Conservation (phyloP, 2,113 vertebrate species). For the Pteropus alecto region DNA sequence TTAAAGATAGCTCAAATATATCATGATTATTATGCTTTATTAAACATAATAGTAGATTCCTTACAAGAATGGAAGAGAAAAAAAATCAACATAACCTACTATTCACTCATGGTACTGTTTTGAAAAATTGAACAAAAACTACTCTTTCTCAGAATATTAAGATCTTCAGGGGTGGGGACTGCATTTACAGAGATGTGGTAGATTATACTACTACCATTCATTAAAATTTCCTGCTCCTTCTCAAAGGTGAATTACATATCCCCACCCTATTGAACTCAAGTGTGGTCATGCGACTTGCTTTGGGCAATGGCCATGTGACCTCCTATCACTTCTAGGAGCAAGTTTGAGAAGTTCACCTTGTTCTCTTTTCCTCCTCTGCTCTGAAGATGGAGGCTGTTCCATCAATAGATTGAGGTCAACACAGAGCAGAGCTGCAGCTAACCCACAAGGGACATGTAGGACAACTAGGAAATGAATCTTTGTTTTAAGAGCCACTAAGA, state of each 20-base stretch:
- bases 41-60: neutral
- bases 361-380: neutral
- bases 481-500: neutral
- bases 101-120: neutral
- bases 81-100: neutral
- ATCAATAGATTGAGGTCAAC: neutral
- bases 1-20: neutral
- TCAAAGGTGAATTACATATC: neutral
- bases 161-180: neutral
- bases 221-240: neutral
- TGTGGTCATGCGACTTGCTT: neutral
- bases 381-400: neutral
- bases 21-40: neutral
- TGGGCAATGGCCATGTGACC: neutral
- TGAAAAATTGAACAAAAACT: neutral
- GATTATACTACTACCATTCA: neutral
- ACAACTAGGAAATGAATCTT: neutral
- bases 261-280: neutral
- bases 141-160: neutral
- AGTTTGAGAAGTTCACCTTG: neutral
- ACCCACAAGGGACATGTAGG: neutral
- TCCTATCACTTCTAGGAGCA: neutral
- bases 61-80: neutral
- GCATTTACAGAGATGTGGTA: neutral
- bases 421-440: neutral